Evolutionary conservation across 2,888 invertebrate species (phyloP), one percentile per base, ranked within the genome.

Genomic region (Hermodice carunculata): DNA sequence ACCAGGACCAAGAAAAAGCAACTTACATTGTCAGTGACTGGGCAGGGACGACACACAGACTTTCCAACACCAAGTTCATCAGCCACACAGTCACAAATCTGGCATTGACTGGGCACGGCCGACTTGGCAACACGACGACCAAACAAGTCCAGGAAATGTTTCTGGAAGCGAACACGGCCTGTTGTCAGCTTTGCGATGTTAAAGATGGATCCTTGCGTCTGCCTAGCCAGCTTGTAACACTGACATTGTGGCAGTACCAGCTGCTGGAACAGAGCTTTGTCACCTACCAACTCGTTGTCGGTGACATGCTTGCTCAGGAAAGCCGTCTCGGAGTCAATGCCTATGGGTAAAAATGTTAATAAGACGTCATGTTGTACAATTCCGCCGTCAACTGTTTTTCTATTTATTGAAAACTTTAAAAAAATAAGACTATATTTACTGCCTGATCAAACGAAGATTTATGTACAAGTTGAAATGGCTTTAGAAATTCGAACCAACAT

Each of bases 251-350:
- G 80, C 61, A 81, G 67, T 6, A 76, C 71, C 24, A 86, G 70
- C 22, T 73, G 69, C 17, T 51, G 37, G 19, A 56, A 19, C 6
- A 94, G 87, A 46, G 90, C 91, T 0, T 87, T 84, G 84, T 95
- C 94, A 0, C 95, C 95, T 29, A 87, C 89, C 26, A 93, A 82
- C 0, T 86, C 83, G 71, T 91, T 90, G 14, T 67, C 67, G 60
- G 77, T 75, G 58, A 91, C 89, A 80, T 93, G 94, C 74, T 92
- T 93, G 81, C 92, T 92, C 0, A 94, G 94, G 81, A 92, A 96
- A 0, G 94, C 93, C 54, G 89, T 86, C 0, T 88, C 88, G 37
- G 90, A 34, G 64, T 75, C 75, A 14, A 62, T 53, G 43, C 74
- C 74, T 74, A 62, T 5, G n/a, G n/a, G n/a, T n/a, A n/a, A n/a